Conservation (phyloP, 37 sponge, comb jelly and placozoan species). For the Lycopodina hypogea region DNA sequence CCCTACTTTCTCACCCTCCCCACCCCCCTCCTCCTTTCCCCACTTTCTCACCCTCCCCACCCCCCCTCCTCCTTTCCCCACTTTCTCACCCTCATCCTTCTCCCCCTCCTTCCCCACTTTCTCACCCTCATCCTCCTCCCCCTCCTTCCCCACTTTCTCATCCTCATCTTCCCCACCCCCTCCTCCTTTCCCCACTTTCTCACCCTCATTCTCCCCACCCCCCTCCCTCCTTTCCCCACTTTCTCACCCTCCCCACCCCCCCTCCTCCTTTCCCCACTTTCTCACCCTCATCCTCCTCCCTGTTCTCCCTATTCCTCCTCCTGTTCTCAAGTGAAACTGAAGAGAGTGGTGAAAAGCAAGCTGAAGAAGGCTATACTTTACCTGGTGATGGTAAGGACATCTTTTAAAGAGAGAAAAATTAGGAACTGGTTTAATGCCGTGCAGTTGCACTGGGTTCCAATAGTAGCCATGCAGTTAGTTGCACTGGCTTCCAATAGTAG, state of each 20-base stretch:
- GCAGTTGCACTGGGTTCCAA: too few species aligned
- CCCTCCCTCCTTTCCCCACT: not conserved
- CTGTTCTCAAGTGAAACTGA: not conserved
- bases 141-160: not conserved
- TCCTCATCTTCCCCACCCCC: not conserved
- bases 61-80: not conserved
- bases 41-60: not conserved
- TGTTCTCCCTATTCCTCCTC: not conserved
- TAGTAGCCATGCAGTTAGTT: too few species aligned
- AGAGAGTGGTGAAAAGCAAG: not conserved
- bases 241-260: not conserved
- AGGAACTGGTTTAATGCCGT: too few species aligned
- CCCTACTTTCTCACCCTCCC: not conserved
- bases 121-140: not conserved
- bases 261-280: not conserved
- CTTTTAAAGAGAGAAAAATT: too few species aligned
- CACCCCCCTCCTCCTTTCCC: not conserved
- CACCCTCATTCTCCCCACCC: not conserved
- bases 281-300: not conserved
- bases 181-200: not conserved
- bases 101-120: not conserved
- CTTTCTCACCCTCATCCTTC: not conserved
- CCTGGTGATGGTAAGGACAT: constrained; percentile 1
- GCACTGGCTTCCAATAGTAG: too few species aligned
- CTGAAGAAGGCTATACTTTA: not conserved